phyloP scores from a whole-genome alignment of 2,113 vertebrate genomes.

The Myocastor coypus region DNA sequence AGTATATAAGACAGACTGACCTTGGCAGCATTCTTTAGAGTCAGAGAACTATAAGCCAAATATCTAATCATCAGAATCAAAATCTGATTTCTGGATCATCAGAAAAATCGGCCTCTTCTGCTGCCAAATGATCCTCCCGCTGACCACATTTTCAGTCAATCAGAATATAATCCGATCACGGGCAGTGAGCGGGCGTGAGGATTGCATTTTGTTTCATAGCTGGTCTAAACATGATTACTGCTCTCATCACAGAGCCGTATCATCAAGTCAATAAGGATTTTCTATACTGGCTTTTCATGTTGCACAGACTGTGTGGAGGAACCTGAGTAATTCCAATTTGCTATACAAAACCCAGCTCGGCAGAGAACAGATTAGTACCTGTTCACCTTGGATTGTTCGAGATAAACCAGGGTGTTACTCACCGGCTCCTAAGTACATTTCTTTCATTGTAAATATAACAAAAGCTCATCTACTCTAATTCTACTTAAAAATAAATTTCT shows the following conservation, averaged over 20 bases:
- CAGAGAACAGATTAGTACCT: constrained; percentile 50
- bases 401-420: constrained; percentile 14
- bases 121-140: constrained; percentile 66
- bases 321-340: constrained; percentile 59
- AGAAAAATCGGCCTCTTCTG: constrained; percentile 73
- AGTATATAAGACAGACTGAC: constrained; percentile 61
- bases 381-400: constrained; percentile 7
- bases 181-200: neutral
- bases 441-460: constrained; percentile 25
- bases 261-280: constrained; percentile 76
- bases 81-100: constrained; percentile 78
- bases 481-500: neutral
- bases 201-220: constrained; percentile 77
- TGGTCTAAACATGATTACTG: constrained; percentile 71
- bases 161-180: constrained; percentile 67
- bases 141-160: constrained; percentile 75
- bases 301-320: constrained; percentile 33
- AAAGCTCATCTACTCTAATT: neutral
- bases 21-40: constrained; percentile 62
- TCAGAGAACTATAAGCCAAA: constrained; percentile 67
- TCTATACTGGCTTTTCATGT: constrained; percentile 61
- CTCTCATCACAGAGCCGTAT: constrained; percentile 64
- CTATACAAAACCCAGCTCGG: constrained; percentile 53
- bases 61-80: constrained; percentile 80
- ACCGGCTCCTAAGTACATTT: neutral